Percentiles rank a stretch among this genome's conserved stretches.
These are phyloP conservation scores for Petroica traversi DNA, from an alignment of 2,113 vertebrate species.

Conservation along the genomic window DNA sequence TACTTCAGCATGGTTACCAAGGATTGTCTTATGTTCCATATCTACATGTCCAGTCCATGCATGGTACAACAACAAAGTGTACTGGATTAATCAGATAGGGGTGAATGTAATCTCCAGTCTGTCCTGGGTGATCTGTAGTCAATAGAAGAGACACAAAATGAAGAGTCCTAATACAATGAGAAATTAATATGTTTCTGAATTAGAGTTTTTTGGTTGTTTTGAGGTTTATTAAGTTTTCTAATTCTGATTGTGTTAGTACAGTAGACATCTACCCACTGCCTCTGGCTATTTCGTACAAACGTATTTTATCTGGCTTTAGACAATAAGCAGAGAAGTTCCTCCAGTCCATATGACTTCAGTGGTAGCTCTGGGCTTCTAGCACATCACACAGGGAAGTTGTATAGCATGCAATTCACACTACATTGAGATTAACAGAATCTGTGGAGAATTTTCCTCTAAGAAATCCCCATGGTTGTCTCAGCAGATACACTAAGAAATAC, in stretches of 20 bases:
- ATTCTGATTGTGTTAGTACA: neutral
- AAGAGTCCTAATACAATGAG: neutral
- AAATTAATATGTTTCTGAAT: neutral
- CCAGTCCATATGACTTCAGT: neutral
- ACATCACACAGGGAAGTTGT: neutral
- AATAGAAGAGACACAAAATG: neutral
- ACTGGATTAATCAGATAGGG: accelerated
- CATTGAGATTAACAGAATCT: neutral
- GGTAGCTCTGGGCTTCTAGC: neutral
- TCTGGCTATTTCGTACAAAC: neutral
- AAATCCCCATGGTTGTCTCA: neutral
- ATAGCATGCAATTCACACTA: neutral
- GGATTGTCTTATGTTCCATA: neutral
- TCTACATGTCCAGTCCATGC: neutral
- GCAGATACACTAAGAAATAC: neutral
- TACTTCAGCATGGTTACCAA: neutral
- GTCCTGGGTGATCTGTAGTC: neutral
- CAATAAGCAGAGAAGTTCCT: neutral
- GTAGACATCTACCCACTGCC: neutral
- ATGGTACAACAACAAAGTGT: neutral
- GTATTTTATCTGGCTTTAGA: neutral
- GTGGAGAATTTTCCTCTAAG: neutral
- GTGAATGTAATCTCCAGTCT: neutral
- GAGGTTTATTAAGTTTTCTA: neutral
- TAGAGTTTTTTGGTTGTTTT: accelerated